Evolutionary conservation across 2,797 vertebrate genomes (phyloP).

Genomic region (Amblyraja radiata): DNA sequence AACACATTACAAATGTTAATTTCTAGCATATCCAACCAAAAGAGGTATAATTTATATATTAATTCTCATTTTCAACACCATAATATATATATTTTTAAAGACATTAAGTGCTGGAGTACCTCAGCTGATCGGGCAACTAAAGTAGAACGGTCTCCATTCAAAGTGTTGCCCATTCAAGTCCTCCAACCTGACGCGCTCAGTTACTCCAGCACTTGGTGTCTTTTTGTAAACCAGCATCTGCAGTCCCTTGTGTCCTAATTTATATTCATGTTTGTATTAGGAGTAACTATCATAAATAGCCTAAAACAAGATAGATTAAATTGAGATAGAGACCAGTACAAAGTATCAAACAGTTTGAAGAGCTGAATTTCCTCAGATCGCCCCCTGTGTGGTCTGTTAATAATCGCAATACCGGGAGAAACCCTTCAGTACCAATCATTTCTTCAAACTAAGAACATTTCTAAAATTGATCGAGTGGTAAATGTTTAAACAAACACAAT

Average conservation of each 20-base stretch:
- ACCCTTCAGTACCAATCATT: background rate
- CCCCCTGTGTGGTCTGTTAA: background rate
- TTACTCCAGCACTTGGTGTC: too few species aligned
- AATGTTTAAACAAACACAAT: background rate
- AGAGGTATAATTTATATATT: background rate
- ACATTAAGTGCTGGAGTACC: too few species aligned
- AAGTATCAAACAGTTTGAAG: background rate
- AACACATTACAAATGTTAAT: background rate
- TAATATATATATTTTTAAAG: background rate
- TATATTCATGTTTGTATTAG: background rate
- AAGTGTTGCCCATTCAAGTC: too few species aligned
- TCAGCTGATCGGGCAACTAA: too few species aligned
- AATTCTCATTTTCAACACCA: background rate
- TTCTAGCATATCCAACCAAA: background rate
- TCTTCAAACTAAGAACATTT: background rate
- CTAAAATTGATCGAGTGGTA: background rate
- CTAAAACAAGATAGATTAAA: background rate
- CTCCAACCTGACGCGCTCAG: too few species aligned
- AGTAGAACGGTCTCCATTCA: too few species aligned
- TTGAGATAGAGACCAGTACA: background rate
- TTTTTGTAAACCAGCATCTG: too few species aligned
- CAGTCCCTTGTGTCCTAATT: too few species aligned
- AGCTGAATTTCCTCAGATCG: background rate
- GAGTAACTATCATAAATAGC: background rate
- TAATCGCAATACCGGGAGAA: background rate